Evolutionary conservation across 2,888 invertebrate species (phyloP), one percentile per base, ranked within the genome.

Genomic region (Catocala fraxini): DNA sequence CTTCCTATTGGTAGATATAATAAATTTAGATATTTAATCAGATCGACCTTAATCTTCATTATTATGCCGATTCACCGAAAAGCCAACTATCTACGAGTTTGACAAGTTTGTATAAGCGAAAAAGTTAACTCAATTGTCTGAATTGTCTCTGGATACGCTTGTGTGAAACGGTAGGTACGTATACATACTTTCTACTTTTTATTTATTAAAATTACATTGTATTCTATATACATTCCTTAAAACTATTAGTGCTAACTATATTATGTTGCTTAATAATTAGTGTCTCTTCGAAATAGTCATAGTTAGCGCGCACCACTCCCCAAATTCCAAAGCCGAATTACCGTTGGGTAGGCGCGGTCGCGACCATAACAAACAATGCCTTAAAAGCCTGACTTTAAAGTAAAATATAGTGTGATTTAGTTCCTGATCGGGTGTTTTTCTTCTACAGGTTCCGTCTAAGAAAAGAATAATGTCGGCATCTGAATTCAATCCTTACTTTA

Each of bases 401-500:
- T 25, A 0, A 25, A 25, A 25, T 25, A 25, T 39, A 39, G 6
- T 39, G 0, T 51, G 49, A 15, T 56, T 54, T 63, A 56, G 65
- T 72, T 75, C 79, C 72, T 87, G 71, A 87, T 65, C 67, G 59
- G 70, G 55, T 79, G 83, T 89, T 87, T 89, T 87, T 92, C 82
- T 90, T 91, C 84, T 80, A 79, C 92, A 92, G 91, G 91, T 91
- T 68, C 76, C 54, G 71, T 61, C 67, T 75, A 58, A 57, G 34
- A 77, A 80, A 81, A 83, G 80, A 85, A 87, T 80, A 86, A 92
- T 93, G 92, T 89, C 91, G 86, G 83, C 84, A 79, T 86, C 86
- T 91, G 90, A 92, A 88, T 71, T 81, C 82, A 87, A 87, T 81
- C 69, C 84, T 89, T 91, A 86, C 87, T 91, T 93, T 91, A 82